Base-by-base conservation (phyloP, 2,797 vertebrate species). In the Scomberomorus guttatus region DNA sequence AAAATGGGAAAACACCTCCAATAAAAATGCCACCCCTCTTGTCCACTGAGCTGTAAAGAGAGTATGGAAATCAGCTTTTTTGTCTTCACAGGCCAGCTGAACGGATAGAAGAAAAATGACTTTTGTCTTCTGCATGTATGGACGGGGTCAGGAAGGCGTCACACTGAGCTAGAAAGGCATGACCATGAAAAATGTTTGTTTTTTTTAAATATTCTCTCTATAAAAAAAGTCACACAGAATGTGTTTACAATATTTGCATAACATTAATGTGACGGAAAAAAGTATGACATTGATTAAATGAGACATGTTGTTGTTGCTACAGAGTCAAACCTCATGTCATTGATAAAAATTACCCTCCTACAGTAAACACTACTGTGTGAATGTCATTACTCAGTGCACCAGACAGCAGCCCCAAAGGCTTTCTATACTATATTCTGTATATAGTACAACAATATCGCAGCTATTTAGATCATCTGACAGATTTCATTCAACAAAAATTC, bases 1-100 rank as follows among this genome's bases (percentile, higher is more conserved):
- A 86, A 90, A 90, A 92, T 82, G 67, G 85, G 82, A 88, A 86
- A 92, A 83, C 63, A 89, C 80, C 86, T 82, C 44, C 52, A 24
- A 80, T 78, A 73, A 90, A 89, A 88, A 84, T 59, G 52, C 67
- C 59, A 74, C 63, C 29, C 64, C 52, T 59, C 63, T 65, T 75
- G 81, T 80, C 80, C 85, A 78, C 71, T 87, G 80, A 88, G 72
- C 85, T 87, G 82, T 63, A 72, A 55, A 88, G 79, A 64, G 51
- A 59, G 42, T 82, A 84, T 86, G 81, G 84, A 82, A 88, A 91
- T 90, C 55, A 64, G 73, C 8, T n/a, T 52, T 57, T 64, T 76
- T 34, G 29, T 67, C 50, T 56, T 75, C 67, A 52, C 54, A 51
- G 64, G 58, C 55, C 69, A 77, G 60, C 61, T 71, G 74, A 81